Evolutionary conservation across 2,797 vertebrate genomes (phyloP), one percentile per base, ranked within the genome.

Genomic region (Ataeniobius toweri): DNA sequence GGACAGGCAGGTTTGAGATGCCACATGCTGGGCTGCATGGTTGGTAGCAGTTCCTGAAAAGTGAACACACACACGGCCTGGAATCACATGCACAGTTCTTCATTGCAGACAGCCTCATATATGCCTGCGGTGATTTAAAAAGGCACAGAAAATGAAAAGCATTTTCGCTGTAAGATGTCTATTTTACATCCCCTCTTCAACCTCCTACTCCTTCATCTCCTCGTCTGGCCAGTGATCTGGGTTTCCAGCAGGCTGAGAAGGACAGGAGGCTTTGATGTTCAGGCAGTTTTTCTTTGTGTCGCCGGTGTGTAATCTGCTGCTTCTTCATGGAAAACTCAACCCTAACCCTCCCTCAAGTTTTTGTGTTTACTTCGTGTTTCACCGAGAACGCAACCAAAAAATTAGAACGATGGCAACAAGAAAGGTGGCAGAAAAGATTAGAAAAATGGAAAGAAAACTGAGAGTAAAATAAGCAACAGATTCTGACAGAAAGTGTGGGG

Each of bases 191-290:
- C 76, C 39, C 69, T 83, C 63, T 78, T 26, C 75, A 59, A 53
- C 77, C 72, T 83, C 56, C 12, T 26, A 53, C 73, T 80, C 73
- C 50, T 39, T 74, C 70, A 75, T 76, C 79, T 82, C 73, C 24
- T 82, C 67, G 61, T 78, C 74, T 75, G 80, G 83, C 68, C 79
- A 74, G 78, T 76, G 80, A 89, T 90, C 79, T 68, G 76, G 72
- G 71, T 77, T 81, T 80, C 89, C 76, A 56, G 80, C 36, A 73
- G 84, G 71, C 85, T 86, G 80, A 80, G 75, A 84, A 74, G 76
- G 86, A 90, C 22, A 39, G 20, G 59, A 56, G 59, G 86, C 86
- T 92, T 91, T 92, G 86, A 89, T 86, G 82, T 83, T 56, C 51
- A 85, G 70, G 74, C 75, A 20, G 73, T 28, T 48, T 18, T 68